Base-by-base conservation (phyloP, 2,113 vertebrate species). In the Pagrus major region DNA sequence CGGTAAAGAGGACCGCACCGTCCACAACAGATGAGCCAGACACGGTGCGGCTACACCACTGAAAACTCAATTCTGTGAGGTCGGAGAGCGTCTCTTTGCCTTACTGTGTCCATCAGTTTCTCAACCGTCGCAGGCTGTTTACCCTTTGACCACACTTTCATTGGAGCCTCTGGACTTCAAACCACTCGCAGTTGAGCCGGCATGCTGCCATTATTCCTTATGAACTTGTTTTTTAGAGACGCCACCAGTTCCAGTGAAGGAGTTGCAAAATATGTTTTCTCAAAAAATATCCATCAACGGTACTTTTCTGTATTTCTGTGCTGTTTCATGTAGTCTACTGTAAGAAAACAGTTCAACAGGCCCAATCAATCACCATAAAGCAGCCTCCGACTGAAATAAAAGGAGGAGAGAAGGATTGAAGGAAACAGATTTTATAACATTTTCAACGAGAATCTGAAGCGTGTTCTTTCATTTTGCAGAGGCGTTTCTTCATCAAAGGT, bases 21-120 rank as follows among this genome's bases (percentile, higher is more conserved):
- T 59, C 33, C 6, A 9, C 31, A 25, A n/a, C 12, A 55, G 51
- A 63, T 41, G 23, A 58, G 33, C 39, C 5, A 3, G 37, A 67
- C n/a, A 52, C 15, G 31, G n/a, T 25, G 47, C 63, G 25, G 33
- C n/a, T 39, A 16, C 16, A 27, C 56, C 39, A 9, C 9, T 35
- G n/a, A 52, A 58, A 71, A 39, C 20, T 58, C 41, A 23, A n/a
- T 52, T 46, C 44, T 27, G 27, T 23, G 65, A 69, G 46, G 71
- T 27, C 1, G 11, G 21, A 52, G 42, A 31, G 4, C 6, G 9
- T 67, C 12, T 67, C 42, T 58, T 65, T 56, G 49, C 58, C 41
- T 35, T 7, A 8, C 42, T 60, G 27, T 66, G 52, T 14, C 25
- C 25, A 66, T 56, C 37, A 29, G 4, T 39, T 44, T 55, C 31